Percentiles rank a stretch among this genome's conserved stretches.
Evolutionary conservation across 2,113 vertebrate species (phyloP).

Genomic region (Maccullochella peelii): DNA sequence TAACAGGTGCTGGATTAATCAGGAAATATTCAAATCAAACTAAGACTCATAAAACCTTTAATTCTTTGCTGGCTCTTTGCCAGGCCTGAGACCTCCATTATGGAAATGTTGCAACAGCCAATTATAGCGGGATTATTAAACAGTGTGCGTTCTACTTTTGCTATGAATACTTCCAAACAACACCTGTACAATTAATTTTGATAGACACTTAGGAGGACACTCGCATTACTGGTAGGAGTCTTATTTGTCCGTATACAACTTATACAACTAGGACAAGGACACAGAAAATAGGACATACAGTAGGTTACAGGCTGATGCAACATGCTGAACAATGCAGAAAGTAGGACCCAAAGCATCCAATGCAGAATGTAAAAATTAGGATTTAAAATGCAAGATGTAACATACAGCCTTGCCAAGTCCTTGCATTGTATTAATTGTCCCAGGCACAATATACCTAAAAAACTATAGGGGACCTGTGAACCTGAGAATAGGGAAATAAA

Average conservation of each 20-base stretch:
- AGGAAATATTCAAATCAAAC: constrained; percentile 13
- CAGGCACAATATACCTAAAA: not conserved
- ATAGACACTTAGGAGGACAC: constrained; percentile 5
- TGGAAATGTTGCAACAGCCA: constrained; percentile 10
- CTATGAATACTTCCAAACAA: constrained; percentile 5
- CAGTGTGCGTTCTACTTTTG: constrained; percentile 11
- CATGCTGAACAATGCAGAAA: constrained; percentile 54
- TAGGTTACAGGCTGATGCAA: constrained; percentile 50
- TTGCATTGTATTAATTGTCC: constrained; percentile 1
- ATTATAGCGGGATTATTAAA: constrained; percentile 16
- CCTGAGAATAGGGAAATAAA: constrained; percentile 2
- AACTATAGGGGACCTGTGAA: constrained; percentile 8
- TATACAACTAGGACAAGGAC: constrained; percentile 63
- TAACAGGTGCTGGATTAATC: not conserved
- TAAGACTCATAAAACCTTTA: not conserved
- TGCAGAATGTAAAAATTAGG: constrained; percentile 9
- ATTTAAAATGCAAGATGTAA: constrained; percentile 31
- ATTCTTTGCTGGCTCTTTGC: not conserved
- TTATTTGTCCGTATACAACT: constrained; percentile 40
- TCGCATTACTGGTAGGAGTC: not conserved
- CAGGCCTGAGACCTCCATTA: constrained; percentile 4
- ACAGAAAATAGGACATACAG: constrained; percentile 51
- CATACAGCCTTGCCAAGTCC: not conserved
- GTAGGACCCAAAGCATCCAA: constrained; percentile 5
- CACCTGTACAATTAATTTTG: constrained; percentile 37